Percentiles rank a stretch among this genome's conserved stretches.
Conservation (phyloP, 2,888 invertebrate genomes). For the Portevinia maculata region DNA sequence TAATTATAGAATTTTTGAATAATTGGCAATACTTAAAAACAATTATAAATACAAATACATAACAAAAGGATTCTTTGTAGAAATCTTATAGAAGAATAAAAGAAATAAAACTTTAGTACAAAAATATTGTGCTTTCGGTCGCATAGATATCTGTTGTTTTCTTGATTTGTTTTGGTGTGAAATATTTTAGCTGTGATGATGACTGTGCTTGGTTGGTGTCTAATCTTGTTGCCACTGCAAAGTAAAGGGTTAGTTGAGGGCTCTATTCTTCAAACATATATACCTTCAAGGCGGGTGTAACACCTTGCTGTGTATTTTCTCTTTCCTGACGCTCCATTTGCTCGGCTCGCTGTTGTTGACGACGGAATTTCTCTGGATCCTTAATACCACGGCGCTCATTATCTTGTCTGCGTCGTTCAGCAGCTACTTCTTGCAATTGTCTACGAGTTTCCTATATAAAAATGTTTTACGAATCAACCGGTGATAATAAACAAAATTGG, state of each 20-base stretch:
- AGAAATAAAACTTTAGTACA: constrained; percentile 49
- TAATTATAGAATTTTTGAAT: constrained; percentile 41
- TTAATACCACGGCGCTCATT: constrained; percentile 86
- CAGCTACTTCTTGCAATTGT: constrained; percentile 87
- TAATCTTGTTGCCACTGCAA: constrained; percentile 70
- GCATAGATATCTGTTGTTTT: constrained; percentile 34
- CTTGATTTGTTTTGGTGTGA: constrained; percentile 56
- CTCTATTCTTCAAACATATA: background rate
- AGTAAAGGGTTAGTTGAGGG: background rate
- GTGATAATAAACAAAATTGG: background rate
- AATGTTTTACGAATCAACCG: constrained; percentile 17
- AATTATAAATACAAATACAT: constrained; percentile 37
- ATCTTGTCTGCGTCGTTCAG: constrained; percentile 86
- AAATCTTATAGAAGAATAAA: constrained; percentile 7
- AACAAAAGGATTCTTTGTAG: constrained; percentile 39
- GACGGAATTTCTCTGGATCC: constrained; percentile 85
- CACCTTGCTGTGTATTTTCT: constrained; percentile 81
- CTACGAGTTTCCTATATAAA: constrained; percentile 85
- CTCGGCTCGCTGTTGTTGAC: constrained; percentile 85
- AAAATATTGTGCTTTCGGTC: constrained; percentile 48
- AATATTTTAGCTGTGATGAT: constrained; percentile 65
- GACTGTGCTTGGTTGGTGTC: constrained; percentile 8
- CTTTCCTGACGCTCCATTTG: constrained; percentile 85
- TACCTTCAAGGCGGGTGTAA: constrained; percentile 76
- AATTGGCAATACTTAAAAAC: constrained; percentile 24